Evolutionary conservation across 2,113 vertebrate genomes (phyloP), one percentile per base, ranked within the genome.

Genomic region (Notarius quadriscutis): DNA sequence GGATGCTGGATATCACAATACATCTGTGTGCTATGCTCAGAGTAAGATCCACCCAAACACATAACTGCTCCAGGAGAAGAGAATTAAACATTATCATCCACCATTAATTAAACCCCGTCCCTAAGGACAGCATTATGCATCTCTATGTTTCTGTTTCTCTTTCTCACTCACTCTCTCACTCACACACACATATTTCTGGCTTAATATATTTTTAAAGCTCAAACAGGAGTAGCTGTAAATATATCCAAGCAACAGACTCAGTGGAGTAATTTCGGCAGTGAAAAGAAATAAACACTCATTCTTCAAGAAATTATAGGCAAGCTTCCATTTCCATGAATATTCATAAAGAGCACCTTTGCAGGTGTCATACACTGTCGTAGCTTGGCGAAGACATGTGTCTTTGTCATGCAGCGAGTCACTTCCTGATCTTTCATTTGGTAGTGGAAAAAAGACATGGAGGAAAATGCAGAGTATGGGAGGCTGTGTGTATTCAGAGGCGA

Each of bases 51-150:
- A 81, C 84, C 84, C 87, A 84, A 84, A 88, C 87, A 82, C 57
- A 14, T 34, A 86, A 87, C 57, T 72, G 87, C 87, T 88, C 83
- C 25, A 87, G 72, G 79, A 88, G 85, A 85, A 62, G 27, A 83
- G 87, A 89, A 85, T 88, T 89, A 91, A 87, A 87, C 83, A 87
- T 86, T 75, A 74, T 88, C 86, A 86, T 85, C 62, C 57, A 74
- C 85, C 86, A 89, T 87, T 90, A 85, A 90, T 90, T 87, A 88
- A 88, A 87, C 85, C 77, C 65, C 34, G 34, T 89, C 87, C 87
- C 85, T 51, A 48, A 82, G 82, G 87, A 90, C 74, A 72, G 55
- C 25, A 80, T 72, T 83, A 84, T 77, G 81, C 84, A 89, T 65
- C 71, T 69, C 74, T 62, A 51, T 41, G 41, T 83, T 57, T 86